Base-by-base conservation (phyloP, 2,888 invertebrate species). In the Lithodes maja region DNA sequence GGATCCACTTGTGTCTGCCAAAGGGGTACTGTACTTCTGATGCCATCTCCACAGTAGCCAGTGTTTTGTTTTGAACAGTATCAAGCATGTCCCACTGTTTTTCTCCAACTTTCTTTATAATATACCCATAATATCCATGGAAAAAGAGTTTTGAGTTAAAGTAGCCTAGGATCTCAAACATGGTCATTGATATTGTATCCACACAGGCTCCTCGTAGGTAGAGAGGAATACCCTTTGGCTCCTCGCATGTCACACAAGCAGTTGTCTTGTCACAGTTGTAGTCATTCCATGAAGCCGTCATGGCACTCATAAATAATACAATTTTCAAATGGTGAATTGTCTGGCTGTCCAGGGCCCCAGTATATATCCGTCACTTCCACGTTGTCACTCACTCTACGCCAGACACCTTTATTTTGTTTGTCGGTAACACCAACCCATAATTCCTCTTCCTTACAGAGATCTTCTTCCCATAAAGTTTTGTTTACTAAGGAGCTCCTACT, bases 391-490 rank as follows among this genome's bases (percentile, higher is more conserved):
- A 79, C 15, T 17, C 83, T 55, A 17, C 79, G 61, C 87, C 87
- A 87, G 5, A 77, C 33, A 12, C 87, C 87, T 55, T 83, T 83
- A 12, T 87, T 77, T 68, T 87, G 3, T 54, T 50, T 15, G 71
- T 87, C 83, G 7, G 87, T 87, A n/a, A 83, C 54, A 3, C 87
- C 87, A 33, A 87, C n/a, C 87, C 87, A 87, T 50, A 83, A 9
- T 15, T 78, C 17, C 5, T 33, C 52, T 49, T 54, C 49, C 3
- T 50, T 49, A 33, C 85, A 85, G 3, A 80, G 3, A 7, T 80
- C 17, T 53, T 85, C 53, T 50, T n/a, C 49, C 33, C 33, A 54
- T 53, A 79, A 12, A 3, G 79, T 85, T 1, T 50, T 69, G 71
- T 80, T 54, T 7, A 85, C 33, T 80, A 52, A 53, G 3, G 74